A percentile compares a stretch with the other conserved stretches of the same genome.
Conservation (phyloP, 2,797 vertebrate genomes). For the Linurgus olivaceus region DNA sequence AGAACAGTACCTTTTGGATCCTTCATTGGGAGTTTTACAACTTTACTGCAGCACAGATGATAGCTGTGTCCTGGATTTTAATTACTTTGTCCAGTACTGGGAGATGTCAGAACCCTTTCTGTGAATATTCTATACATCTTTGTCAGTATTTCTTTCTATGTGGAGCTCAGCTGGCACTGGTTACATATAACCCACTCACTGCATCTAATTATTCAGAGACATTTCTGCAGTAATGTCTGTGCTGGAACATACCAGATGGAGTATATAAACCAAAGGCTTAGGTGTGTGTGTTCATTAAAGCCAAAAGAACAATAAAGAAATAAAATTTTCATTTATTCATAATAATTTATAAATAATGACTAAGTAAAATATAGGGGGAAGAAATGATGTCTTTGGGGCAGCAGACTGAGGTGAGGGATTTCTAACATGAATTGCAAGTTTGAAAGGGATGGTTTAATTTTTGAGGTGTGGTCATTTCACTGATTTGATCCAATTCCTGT, state of each 20-base stretch:
- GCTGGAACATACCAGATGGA: neutral
- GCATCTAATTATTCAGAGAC: neutral
- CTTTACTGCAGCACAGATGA: neutral
- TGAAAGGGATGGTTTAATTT: neutral
- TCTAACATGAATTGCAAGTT: neutral
- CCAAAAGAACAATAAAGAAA: neutral
- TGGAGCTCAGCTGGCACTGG: neutral
- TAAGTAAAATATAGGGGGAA: neutral
- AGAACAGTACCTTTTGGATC: neutral
- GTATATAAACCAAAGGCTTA: neutral
- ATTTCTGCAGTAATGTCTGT: neutral
- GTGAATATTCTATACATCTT: neutral
- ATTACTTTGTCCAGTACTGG: neutral
- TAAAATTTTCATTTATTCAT: neutral
- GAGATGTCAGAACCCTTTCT: neutral
- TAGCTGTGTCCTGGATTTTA: neutral
- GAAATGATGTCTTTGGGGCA: neutral
- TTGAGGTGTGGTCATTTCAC: neutral
- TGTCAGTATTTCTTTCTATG: neutral
- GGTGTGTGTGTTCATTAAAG: neutral
- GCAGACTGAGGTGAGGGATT: neutral
- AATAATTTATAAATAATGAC: neutral
- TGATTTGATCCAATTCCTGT: neutral
- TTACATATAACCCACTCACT: neutral
- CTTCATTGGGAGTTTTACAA: neutral